Evolutionary conservation across 2,113 vertebrate species (phyloP).

Genomic region (Nyctibius bracteatus): DNA sequence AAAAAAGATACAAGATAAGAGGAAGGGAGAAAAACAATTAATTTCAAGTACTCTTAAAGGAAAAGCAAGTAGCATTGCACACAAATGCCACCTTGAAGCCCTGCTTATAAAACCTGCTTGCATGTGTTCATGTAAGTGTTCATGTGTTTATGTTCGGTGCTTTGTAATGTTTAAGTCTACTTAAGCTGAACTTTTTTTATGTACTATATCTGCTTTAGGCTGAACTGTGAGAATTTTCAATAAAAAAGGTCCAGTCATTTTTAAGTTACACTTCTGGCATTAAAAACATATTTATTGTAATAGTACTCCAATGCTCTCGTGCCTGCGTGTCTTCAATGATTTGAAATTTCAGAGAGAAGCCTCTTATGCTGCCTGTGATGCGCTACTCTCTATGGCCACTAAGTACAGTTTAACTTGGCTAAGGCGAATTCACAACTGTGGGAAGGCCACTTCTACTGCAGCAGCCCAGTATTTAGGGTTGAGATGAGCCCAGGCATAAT

Average conservation of each 20-base stretch:
- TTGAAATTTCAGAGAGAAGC: background rate
- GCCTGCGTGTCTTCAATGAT: background rate
- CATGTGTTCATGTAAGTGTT: no score
- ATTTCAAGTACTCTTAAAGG: background rate
- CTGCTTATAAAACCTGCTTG: background rate
- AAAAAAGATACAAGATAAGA: background rate
- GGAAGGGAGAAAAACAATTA: background rate
- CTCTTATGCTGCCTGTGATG: background rate
- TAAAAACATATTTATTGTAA: background rate
- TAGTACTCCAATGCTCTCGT: rapidly evolving
- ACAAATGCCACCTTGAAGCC: background rate
- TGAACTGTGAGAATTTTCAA: background rate
- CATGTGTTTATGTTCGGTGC: background rate
- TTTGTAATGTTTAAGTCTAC: background rate
- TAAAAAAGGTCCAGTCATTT: background rate
- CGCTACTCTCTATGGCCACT: background rate
- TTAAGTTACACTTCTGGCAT: background rate
- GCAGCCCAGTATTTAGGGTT: background rate
- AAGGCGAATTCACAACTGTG: background rate
- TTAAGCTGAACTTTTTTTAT: background rate
- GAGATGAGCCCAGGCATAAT: background rate
- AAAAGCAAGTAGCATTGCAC: background rate
- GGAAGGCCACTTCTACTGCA: background rate
- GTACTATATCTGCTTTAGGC: background rate
- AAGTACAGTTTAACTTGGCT: background rate